phyloP scores from a whole-genome alignment of 2,113 vertebrate species.

The Cisticola juncidis region DNA sequence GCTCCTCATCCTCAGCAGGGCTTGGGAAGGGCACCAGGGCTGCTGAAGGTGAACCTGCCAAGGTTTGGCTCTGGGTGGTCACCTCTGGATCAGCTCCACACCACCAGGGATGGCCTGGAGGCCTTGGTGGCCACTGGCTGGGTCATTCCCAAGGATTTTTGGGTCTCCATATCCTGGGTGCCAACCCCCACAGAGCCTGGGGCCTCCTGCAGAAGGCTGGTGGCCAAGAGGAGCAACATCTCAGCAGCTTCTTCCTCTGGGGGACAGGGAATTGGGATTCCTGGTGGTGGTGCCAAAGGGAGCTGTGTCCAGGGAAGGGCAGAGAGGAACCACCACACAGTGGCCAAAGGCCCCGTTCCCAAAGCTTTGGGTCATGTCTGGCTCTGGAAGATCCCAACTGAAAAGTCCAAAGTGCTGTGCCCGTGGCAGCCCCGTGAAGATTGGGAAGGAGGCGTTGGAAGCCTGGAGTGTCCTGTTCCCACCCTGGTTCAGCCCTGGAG shows the following conservation, averaged over 20 bases:
- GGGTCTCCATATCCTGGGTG: accelerated
- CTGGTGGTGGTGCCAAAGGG: not conserved
- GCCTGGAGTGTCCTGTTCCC: not conserved
- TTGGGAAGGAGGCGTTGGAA: not conserved
- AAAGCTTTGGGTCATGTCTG: not conserved
- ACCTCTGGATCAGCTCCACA: not conserved
- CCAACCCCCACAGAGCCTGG: not conserved
- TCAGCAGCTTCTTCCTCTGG: not conserved
- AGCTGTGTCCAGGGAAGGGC: not conserved
- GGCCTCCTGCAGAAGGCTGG: not conserved
- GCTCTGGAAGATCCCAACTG: not conserved
- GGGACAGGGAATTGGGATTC: accelerated
- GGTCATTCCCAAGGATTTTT: not conserved
- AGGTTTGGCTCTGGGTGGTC: not conserved
- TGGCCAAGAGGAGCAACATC: not conserved
- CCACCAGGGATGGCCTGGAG: not conserved
- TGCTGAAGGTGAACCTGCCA: not conserved
- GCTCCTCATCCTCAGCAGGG: not conserved
- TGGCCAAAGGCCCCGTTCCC: not conserved
- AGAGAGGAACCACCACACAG: not conserved
- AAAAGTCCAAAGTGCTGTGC: not conserved
- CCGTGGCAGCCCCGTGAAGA: accelerated
- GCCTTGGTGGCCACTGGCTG: not conserved
- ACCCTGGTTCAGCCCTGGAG: not conserved
- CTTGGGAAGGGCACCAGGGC: not conserved